These are phyloP conservation scores for Anoplolepis gracilipes DNA, from an alignment of 1,140 invertebrate species.

Conservation along the genomic window DNA sequence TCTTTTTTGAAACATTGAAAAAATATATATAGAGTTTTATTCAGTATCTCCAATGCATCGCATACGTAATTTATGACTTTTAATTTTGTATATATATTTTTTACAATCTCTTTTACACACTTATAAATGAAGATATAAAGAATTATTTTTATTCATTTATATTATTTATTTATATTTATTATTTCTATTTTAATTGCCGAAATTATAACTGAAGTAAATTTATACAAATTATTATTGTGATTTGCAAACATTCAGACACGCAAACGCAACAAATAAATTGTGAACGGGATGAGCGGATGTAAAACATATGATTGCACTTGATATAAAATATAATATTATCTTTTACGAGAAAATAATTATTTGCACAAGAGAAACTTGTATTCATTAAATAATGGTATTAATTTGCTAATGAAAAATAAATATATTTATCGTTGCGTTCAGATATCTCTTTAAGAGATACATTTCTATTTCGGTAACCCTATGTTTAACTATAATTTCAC, in stretches of 20 bases:
- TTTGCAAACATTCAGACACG: background rate
- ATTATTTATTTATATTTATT: no score
- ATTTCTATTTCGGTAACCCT: slow-evolving; percentile 17
- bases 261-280: background rate
- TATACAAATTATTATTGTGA: background rate
- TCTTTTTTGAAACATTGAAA: background rate
- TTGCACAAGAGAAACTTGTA: slow-evolving; percentile 14
- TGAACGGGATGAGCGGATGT: background rate
- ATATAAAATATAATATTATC: background rate
- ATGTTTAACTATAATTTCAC: background rate
- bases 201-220: background rate
- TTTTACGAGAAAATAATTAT: background rate
- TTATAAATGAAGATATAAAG: background rate
- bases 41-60: background rate
- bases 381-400: background rate
- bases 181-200: background rate
- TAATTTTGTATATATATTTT: background rate
- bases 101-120: background rate
- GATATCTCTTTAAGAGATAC: background rate
- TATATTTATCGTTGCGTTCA: background rate
- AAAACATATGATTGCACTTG: background rate
- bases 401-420: background rate
- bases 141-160: no score
- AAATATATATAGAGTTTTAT: background rate
- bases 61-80: background rate